Percentiles rank a stretch among this genome's conserved stretches.
Conservation (phyloP, 30 jellyfish, hydroid and myxozoan species). For the Phacellophora camtschatica region DNA sequence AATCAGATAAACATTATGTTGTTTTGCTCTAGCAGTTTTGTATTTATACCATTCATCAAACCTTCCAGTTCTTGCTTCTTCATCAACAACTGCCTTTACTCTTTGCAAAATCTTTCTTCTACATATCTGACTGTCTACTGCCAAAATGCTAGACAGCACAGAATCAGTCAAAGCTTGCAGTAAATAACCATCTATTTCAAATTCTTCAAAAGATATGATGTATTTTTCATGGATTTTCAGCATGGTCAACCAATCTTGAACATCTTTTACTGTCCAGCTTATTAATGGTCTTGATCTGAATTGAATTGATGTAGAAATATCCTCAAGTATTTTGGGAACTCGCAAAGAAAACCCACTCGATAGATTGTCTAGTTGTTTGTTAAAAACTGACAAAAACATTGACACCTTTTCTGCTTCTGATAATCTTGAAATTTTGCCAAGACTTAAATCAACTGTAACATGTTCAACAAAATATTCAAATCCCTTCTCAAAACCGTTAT, state of each 20-base stretch:
- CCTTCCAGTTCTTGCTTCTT: conserved; percentile 26
- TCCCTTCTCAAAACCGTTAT: background rate
- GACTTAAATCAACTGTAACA: conserved; percentile 29
- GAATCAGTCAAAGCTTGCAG: conserved; percentile 24
- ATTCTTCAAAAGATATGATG: conserved; percentile 59
- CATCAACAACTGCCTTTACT: background rate
- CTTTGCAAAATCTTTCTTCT: conserved; percentile 50
- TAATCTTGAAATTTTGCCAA: conserved; percentile 33
- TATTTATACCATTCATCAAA: conserved; percentile 30
- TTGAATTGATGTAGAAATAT: background rate
- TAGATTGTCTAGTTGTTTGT: conserved; percentile 19
- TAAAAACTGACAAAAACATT: conserved; percentile 26
- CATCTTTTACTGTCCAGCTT: conserved; percentile 47
- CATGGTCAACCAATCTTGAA: conserved; percentile 51
- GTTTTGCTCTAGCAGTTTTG: background rate
- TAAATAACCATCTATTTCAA: conserved; percentile 54
- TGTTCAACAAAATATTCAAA: background rate
- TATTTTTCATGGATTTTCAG: conserved; percentile 46
- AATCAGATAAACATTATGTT: conserved; percentile 32
- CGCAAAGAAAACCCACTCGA: conserved; percentile 13
- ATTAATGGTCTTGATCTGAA: conserved; percentile 27
- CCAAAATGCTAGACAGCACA: conserved; percentile 33
- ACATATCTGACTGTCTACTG: conserved; percentile 60
- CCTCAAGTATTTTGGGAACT: conserved; percentile 31
- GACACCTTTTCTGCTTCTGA: conserved; percentile 71